Percentiles rank a stretch among this genome's conserved stretches.
Conservation (phyloP, 2,113 vertebrate genomes). For the Pavo muticus region DNA sequence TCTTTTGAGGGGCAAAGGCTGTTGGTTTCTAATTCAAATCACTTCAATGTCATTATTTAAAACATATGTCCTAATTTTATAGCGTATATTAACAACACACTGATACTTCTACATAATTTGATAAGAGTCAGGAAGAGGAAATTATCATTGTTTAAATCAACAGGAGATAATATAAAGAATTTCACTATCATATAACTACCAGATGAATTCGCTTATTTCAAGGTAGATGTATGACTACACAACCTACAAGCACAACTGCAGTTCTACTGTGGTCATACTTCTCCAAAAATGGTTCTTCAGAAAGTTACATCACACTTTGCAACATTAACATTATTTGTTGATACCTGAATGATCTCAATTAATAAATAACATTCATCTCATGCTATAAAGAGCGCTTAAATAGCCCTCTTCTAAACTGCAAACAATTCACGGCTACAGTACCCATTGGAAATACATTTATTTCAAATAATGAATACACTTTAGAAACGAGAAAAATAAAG, state of each 20-base stretch:
- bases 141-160: neutral
- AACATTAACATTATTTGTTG: neutral
- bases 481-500: neutral
- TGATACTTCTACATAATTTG: neutral
- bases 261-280: neutral
- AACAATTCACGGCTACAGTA: neutral
- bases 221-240: neutral
- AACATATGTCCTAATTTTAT: neutral
- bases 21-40: neutral
- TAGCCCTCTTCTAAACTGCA: neutral
- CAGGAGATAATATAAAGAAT: neutral
- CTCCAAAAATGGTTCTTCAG: neutral
- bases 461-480: neutral
- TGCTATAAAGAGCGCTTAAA: neutral
- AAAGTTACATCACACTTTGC: neutral
- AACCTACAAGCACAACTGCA: neutral
- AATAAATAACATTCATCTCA: slow-evolving; percentile 21
- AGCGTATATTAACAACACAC: neutral
- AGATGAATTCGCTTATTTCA: neutral
- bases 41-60: neutral
- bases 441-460: neutral
- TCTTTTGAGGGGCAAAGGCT: neutral
- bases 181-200: neutral
- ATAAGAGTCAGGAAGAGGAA: neutral
- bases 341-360: slow-evolving; percentile 9